A percentile compares a stretch with the other conserved stretches of the same genome.
phyloP scores from a whole-genome alignment of 2,888 invertebrate genomes.

The Caradrina clavipalpis region DNA sequence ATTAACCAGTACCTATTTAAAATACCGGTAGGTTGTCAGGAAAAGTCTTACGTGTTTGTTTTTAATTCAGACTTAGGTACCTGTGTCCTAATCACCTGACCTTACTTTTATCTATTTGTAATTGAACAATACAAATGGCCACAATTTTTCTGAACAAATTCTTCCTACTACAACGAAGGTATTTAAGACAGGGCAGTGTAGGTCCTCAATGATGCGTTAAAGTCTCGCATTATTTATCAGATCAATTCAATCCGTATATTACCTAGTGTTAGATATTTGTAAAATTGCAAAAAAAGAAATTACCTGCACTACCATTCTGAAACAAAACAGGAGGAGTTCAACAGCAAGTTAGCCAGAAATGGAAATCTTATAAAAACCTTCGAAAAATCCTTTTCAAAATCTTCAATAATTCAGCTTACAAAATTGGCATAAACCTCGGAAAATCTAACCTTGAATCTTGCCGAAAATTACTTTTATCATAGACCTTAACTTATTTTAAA shows the following conservation, averaged over 20 bases:
- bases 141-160: constrained; percentile 27
- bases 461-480: constrained; percentile 9
- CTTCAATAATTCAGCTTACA: not conserved
- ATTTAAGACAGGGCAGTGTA: constrained; percentile 16
- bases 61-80: not conserved
- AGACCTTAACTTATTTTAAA: constrained; percentile 8
- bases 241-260: constrained; percentile 41
- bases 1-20: not conserved
- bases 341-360: too few relatives aligned
- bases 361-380: too few relatives aligned
- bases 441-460: constrained; percentile 27
- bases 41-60: constrained; percentile 9
- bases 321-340: not conserved
- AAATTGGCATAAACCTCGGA: not conserved
- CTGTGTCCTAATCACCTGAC: not conserved
- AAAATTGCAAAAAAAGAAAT: constrained; percentile 19
- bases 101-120: not conserved
- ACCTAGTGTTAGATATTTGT: constrained; percentile 24
- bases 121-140: not conserved
- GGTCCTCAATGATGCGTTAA: constrained; percentile 47
- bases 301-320: constrained; percentile 20
- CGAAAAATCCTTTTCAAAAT: not conserved
- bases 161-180: constrained; percentile 17
- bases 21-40: not conserved
- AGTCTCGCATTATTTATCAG: constrained; percentile 45